These are phyloP conservation scores for Trogon melanurus DNA, from an alignment of 2,113 vertebrate species.

Conservation along the genomic window DNA sequence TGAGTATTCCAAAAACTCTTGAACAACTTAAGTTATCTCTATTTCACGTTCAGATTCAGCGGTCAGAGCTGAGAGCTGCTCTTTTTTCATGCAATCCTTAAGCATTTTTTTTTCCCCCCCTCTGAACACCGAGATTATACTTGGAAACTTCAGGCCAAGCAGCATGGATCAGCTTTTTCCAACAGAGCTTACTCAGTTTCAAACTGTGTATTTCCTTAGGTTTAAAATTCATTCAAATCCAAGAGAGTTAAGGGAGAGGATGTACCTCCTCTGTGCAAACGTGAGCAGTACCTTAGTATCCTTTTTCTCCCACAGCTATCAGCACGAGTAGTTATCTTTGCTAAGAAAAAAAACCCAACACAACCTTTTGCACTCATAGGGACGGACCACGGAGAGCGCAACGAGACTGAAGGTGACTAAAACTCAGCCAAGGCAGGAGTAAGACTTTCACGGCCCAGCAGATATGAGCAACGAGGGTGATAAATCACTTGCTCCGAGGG, in stretches of 20 bases:
- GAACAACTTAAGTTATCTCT: neutral
- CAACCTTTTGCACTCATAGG: neutral
- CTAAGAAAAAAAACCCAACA: neutral
- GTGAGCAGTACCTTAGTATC: fast-evolving
- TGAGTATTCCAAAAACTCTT: neutral
- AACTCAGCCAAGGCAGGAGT: neutral
- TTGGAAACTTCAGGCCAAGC: neutral
- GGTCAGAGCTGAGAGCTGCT: neutral
- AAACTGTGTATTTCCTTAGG: neutral
- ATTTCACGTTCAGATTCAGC: fast-evolving
- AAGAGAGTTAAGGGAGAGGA: neutral
- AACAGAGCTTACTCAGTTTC: neutral
- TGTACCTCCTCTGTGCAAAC: neutral
- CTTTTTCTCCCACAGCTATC: neutral
- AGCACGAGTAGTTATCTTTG: fast-evolving
- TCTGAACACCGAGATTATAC: neutral
- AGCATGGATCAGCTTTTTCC: neutral
- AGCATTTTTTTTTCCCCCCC: neutral
- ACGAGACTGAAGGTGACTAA: neutral
- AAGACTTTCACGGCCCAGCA: neutral
- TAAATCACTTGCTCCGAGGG: slow-evolving; percentile 37
- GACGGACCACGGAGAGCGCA: neutral
- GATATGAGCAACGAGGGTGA: slow-evolving; percentile 19
- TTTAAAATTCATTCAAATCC: neutral
- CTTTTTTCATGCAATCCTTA: neutral